These are phyloP conservation scores for Pristionchus fissidentatus DNA, from an alignment of 2,888 invertebrate genomes.

Conservation along the genomic window DNA sequence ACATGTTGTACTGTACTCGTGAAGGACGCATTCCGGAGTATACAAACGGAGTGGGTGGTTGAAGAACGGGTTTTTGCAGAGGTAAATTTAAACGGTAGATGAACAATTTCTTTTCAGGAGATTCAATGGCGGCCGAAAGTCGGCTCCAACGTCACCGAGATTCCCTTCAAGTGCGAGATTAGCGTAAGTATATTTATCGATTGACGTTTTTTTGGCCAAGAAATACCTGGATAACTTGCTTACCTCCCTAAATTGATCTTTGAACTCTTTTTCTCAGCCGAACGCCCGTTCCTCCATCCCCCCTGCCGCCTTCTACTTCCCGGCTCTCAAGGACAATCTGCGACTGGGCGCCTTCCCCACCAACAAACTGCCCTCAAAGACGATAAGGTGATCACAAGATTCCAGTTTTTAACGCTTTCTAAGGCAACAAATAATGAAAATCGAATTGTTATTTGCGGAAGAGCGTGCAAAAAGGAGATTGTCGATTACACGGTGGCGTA, in stretches of 20 bases:
- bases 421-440: no score
- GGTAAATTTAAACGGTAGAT: background rate
- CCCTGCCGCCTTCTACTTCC: slow-evolving; percentile 40
- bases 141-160: slow-evolving; percentile 30
- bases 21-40: no score
- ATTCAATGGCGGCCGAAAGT: slow-evolving; percentile 36
- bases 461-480: no score
- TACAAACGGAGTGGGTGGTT: no score
- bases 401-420: background rate
- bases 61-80: no score
- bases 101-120: slow-evolving; percentile 19
- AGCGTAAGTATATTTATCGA: background rate
- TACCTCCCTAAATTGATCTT: background rate
- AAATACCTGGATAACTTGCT: background rate
- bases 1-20: no score
- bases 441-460: no score
- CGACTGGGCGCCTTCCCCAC: slow-evolving; percentile 41
- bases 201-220: background rate
- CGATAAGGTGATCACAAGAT: background rate
- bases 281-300: slow-evolving; percentile 10
- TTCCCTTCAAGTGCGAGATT: slow-evolving; percentile 45
- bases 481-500: no score
- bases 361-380: slow-evolving; percentile 37
- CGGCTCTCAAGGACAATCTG: slow-evolving; percentile 20
- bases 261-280: slow-evolving; percentile 13